Conservation (phyloP, 2,888 invertebrate genomes). For the Rutpela maculata region DNA sequence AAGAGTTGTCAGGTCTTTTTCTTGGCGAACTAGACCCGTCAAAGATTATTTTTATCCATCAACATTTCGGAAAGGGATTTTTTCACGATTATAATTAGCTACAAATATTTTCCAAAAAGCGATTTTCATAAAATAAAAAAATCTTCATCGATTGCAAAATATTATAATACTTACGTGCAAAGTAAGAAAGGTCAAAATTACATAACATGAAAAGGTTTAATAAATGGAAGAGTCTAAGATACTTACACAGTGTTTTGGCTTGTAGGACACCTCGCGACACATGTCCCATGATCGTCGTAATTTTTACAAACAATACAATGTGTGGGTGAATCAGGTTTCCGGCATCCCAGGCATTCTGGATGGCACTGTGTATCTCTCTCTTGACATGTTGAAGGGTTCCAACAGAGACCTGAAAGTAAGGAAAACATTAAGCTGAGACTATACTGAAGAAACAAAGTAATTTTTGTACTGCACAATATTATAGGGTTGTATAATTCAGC, state of each 20-base stretch:
- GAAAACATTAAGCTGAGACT: neutral
- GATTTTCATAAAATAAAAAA: too few relatives aligned
- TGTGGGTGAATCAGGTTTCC: constrained; percentile 71
- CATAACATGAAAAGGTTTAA: neutral
- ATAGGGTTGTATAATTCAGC: too few relatives aligned
- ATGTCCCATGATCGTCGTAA: constrained; percentile 71
- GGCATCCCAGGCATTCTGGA: constrained; percentile 87
- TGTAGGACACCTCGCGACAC: constrained; percentile 76
- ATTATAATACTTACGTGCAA: too few relatives aligned
- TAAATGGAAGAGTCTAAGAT: neutral
- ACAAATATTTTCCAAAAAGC: too few relatives aligned
- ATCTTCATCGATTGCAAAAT: too few relatives aligned
- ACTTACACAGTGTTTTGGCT: neutral
- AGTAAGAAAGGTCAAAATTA: neutral
- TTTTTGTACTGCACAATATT: too few relatives aligned
- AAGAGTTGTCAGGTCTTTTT: too few relatives aligned
- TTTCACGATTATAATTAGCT: too few relatives aligned
- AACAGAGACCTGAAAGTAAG: constrained; percentile 71
- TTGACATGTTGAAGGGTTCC: constrained; percentile 75
- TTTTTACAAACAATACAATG: constrained; percentile 83
- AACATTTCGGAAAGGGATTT: too few relatives aligned
- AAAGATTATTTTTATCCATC: too few relatives aligned
- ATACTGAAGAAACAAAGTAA: too few relatives aligned
- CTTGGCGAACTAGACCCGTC: too few relatives aligned
- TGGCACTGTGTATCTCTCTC: constrained; percentile 78